phyloP scores from a whole-genome alignment of 2,113 vertebrate species.

The Notechis scutatus region DNA sequence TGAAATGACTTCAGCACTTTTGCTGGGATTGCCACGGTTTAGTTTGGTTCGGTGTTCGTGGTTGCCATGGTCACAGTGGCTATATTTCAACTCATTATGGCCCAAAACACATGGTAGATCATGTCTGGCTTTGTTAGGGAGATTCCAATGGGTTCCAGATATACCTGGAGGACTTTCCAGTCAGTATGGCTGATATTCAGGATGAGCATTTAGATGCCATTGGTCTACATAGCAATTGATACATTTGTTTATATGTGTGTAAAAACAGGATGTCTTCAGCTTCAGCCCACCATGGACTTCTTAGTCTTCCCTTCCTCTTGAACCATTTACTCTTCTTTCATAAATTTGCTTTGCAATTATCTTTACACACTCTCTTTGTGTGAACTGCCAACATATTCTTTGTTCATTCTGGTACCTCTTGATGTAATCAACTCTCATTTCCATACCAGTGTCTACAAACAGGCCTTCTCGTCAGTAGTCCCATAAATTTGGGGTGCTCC shows the following conservation, averaged over 20 bases:
- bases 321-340: background rate
- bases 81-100: background rate
- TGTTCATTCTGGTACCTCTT: background rate
- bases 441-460: background rate
- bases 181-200: too few relatives aligned
- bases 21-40: background rate
- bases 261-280: background rate
- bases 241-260: too few relatives aligned
- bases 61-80: background rate
- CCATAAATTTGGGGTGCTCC: background rate
- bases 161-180: too few relatives aligned
- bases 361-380: background rate
- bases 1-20: background rate
- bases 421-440: background rate
- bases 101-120: background rate
- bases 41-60: background rate
- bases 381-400: background rate
- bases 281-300: background rate
- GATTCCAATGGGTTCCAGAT: too few relatives aligned
- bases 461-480: background rate
- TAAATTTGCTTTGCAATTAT: background rate
- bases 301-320: background rate
- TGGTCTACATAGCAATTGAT: too few relatives aligned
- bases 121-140: too few relatives aligned
- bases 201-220: too few relatives aligned